Evolutionary conservation across 1,140 invertebrate genomes (phyloP), one percentile per base, ranked within the genome.

Genomic region (Sinonovacula constricta): DNA sequence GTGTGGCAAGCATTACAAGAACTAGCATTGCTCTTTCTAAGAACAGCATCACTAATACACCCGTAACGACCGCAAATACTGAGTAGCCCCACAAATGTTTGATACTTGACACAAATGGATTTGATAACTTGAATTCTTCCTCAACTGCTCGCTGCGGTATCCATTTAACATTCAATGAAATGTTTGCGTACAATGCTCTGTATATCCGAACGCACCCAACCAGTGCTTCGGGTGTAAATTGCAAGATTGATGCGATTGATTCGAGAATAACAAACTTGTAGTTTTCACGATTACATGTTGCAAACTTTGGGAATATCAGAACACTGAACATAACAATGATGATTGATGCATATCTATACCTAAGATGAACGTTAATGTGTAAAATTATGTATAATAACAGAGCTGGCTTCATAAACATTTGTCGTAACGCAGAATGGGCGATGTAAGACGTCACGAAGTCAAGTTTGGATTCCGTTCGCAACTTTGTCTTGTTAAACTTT

Each of bases 361-460:
- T 70, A 10, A 89, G 65, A n/a, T 80, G 69, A 18, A 81, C 76
- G 36, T 63, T 72, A 18, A 84, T 82, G 57, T 88, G 85, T 12
- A 88, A 54, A 28, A 86, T 18, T 28, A 88, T 81, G 63, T 82
- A 89, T 7, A 86, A 14, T 30, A 88, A 68, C 7, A 88, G 63
- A 3, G 87, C 56, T 1, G 88, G 88, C 75, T 89, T 89, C 86
- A 89, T 88, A 18, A 88, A 82, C 87, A 89, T 88, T 69, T 87
- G 86, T 31, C 86, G 51, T 36, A 89, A 56, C 0, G 88, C 88
- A 4, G 87, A 87, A 79, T 88, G 86, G 14, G 83, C 84, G 15
- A 88, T 81, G 68, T 88, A 87, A 12, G 87, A 83, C 15, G 82
- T 86, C 1, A 88, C 81, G 65, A 88, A 85, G 79, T 88, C 86